A percentile compares a stretch with the other conserved stretches of the same genome.
Evolutionary conservation across 2,113 vertebrate genomes (phyloP).

Genomic region (Dicerorhinus sumatrensis): DNA sequence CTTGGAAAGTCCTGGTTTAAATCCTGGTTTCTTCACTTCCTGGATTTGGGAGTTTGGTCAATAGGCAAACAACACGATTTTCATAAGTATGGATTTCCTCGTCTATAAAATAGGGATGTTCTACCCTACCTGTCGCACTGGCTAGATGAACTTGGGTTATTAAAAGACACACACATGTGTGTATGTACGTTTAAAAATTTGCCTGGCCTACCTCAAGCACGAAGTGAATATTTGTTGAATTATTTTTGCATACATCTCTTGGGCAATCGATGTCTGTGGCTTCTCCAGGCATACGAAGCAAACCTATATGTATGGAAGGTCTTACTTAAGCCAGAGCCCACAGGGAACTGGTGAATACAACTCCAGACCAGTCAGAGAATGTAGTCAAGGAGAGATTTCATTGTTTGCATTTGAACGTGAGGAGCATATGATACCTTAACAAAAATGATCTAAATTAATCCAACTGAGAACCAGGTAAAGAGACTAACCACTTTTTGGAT

Average conservation of each 20-base stretch:
- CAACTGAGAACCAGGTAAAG: not conserved
- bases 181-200: not conserved
- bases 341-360: not conserved
- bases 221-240: not conserved
- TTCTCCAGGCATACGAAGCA: not conserved
- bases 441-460: not conserved
- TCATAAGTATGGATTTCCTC: not conserved
- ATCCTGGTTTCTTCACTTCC: not conserved
- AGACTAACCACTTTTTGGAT: too few species aligned
- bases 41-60: not conserved
- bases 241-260: fast-evolving
- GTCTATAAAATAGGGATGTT: not conserved
- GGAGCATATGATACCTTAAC: not conserved
- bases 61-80: not conserved
- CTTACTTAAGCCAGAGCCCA: not conserved
- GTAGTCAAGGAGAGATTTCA: not conserved
- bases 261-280: not conserved
- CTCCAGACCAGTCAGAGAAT: not conserved
- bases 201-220: not conserved
- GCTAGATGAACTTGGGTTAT: not conserved
- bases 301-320: not conserved
- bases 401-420: not conserved
- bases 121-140: fast-evolving
- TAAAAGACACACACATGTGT: not conserved
- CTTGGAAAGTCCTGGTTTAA: not conserved